Evolutionary conservation across 2,888 invertebrate genomes (phyloP), one percentile per base, ranked within the genome.

Genomic region (Yponomeuta cagnagella): DNA sequence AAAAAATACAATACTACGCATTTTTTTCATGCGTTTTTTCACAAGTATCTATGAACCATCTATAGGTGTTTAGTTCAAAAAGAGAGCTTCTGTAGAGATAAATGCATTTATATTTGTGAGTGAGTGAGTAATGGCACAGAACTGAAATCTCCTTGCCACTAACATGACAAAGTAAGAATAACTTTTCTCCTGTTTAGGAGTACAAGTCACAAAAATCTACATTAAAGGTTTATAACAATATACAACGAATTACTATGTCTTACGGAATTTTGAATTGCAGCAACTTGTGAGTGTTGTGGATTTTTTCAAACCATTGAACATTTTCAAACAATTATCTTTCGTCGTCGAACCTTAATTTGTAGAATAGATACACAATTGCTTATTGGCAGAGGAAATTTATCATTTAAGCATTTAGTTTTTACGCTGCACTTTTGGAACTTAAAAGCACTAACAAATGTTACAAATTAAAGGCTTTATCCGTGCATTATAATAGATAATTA

Each of bases 171-270:
- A 68, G 48, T 31, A 30, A 67, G 2, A 67, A 12, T 58, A 67
- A 67, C 12, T n/a, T 43, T 43, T 43, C 8, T 43, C 43, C n/a
- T 67, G 12, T 23, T 23, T 0, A 23, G 23, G 23, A 12, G 37
- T 43, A 67, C 12, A 3, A 43, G 6, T 10, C 12, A 31, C 64
- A 64, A 63, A 73, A 69, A 43, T 70, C 70, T 67, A 72, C 63
- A 72, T n/a, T 1, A 23, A 30, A 43, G 43, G 43, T 43, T 43
- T 43, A 43, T 43, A 43, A 52, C 9, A 52, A 72, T 72, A 64
- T 74, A 78, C 79, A 79, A 79, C 79, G 79, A 78, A 79, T 75
- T 75, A 73, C 52, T 70, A 76, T 72, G 73, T 77, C 74, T 73
- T 75, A 73, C 68, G 71, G 72, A 73, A 8, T 43, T 43, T 67